A percentile compares a stretch with the other conserved stretches of the same genome.
phyloP scores from a whole-genome alignment of 2,797 vertebrate species.

The Zenarchopterus dispar region DNA sequence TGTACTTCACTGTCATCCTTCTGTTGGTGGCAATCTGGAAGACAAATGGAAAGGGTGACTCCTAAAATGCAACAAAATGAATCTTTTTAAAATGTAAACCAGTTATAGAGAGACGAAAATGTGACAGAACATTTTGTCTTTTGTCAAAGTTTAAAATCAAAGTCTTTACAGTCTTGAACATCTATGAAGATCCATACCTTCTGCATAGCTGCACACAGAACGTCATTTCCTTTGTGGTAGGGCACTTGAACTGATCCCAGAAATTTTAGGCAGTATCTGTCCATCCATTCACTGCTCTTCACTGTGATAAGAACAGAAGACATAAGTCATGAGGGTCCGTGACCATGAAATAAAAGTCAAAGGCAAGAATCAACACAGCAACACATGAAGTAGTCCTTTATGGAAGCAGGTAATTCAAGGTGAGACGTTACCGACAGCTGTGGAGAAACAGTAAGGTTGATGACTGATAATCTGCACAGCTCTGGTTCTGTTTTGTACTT shows the following conservation, averaged over 20 bases:
- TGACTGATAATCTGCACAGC: too few relatives aligned
- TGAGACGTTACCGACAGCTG: too few relatives aligned
- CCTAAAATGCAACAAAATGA: not conserved
- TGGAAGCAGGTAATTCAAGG: too few relatives aligned
- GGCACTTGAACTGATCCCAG: constrained; percentile 96
- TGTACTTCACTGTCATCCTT: constrained; percentile 95
- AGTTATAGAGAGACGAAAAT: not conserved
- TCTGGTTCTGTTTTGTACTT: too few relatives aligned
- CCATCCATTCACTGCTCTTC: constrained; percentile 91
- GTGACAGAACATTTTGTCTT: too few relatives aligned
- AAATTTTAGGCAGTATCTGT: constrained; percentile 93
- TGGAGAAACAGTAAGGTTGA: too few relatives aligned
- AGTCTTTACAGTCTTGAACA: not conserved
- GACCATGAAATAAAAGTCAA: not conserved
- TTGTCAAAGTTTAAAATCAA: not conserved
- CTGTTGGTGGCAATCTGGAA: constrained; percentile 95
- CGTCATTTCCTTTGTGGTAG: constrained; percentile 96
- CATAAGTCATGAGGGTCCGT: not conserved
- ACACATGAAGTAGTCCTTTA: too few relatives aligned
- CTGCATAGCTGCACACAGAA: constrained; percentile 98
- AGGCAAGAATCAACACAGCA: too few relatives aligned
- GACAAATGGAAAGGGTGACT: not conserved
- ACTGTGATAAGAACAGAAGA: constrained; percentile 65
- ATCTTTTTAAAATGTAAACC: not conserved
- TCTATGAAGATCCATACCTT: constrained; percentile 81